Percentiles rank a stretch among this genome's conserved stretches.
Evolutionary conservation across 2,113 vertebrate species (phyloP).

Genomic region (Fukomys damarensis): DNA sequence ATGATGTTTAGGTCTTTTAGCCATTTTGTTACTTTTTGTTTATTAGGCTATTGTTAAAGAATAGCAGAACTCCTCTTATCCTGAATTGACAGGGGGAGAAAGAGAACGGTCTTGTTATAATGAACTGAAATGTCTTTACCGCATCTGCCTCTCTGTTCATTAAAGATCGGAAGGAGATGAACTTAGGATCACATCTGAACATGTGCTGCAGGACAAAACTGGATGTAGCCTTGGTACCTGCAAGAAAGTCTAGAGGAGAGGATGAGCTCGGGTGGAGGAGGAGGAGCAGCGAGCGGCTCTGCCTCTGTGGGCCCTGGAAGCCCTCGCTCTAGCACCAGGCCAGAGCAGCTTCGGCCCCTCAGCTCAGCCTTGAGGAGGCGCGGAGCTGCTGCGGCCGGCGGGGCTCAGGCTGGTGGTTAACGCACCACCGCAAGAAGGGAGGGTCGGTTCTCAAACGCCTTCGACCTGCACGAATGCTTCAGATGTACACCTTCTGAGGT

Average conservation of each 20-base stretch:
- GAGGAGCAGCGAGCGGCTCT: not conserved
- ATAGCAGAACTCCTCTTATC: not conserved
- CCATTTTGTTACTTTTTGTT: not conserved
- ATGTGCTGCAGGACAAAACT: not conserved
- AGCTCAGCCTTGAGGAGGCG: too few relatives aligned
- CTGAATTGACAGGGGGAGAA: not conserved
- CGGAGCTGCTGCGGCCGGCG: too few relatives aligned
- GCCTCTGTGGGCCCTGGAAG: not conserved
- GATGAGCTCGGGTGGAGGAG: not conserved
- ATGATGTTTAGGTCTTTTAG: not conserved
- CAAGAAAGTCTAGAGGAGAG: not conserved
- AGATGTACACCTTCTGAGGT: not conserved
- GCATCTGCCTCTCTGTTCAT: not conserved
- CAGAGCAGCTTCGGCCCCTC: too few relatives aligned
- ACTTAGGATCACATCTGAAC: not conserved
- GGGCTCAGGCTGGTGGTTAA: too few relatives aligned
- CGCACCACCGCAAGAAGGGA: too few relatives aligned
- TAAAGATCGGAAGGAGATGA: not conserved
- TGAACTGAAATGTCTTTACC: not conserved
- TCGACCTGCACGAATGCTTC: not conserved
- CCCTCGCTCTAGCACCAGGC: too few relatives aligned
- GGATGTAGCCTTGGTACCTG: not conserved
- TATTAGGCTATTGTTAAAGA: not conserved
- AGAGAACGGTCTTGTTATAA: not conserved
- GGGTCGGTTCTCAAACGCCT: not conserved